Percentiles rank a stretch among this genome's conserved stretches.
phyloP scores from a whole-genome alignment of 2,797 vertebrate species.

The Dendrocincla tyrannina region DNA sequence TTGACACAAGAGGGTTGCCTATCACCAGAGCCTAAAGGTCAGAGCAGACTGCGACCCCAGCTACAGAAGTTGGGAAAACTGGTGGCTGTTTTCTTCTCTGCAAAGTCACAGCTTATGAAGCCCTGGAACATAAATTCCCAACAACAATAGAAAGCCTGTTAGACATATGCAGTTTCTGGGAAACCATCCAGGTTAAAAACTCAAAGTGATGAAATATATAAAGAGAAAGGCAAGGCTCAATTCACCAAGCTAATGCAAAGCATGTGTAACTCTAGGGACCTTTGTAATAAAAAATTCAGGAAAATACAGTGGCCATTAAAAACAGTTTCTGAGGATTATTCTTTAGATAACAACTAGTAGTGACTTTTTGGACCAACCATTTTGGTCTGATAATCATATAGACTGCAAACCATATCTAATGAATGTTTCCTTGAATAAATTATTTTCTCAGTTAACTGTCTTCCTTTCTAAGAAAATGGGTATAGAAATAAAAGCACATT shows the following conservation, averaged over 20 bases:
- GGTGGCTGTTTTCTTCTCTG: background rate
- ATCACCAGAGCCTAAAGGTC: background rate
- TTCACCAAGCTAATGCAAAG: conserved; percentile 28
- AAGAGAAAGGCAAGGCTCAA: conserved; percentile 10
- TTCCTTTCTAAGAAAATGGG: conserved; percentile 17
- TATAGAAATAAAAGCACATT: conserved; percentile 14
- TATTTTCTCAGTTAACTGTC: conserved; percentile 26
- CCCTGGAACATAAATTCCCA: background rate
- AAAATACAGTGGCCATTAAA: background rate
- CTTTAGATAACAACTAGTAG: conserved; percentile 10
- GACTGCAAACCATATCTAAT: background rate
- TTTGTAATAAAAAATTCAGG: background rate
- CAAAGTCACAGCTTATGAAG: conserved; percentile 12
- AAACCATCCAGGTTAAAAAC: conserved; percentile 50
- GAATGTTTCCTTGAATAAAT: conserved; percentile 40
- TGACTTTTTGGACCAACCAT: background rate
- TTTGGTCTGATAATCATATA: background rate
- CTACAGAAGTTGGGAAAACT: background rate
- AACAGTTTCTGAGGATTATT: conserved; percentile 19
- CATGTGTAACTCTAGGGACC: conserved; percentile 8
- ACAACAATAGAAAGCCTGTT: conserved; percentile 29
- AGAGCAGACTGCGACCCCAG: background rate
- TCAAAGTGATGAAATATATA: conserved; percentile 41
- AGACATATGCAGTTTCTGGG: conserved; percentile 29
- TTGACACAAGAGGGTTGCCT: background rate